Conservation (phyloP, 92 coral and sea anemone genomes). For the Heliopora coerulea region DNA sequence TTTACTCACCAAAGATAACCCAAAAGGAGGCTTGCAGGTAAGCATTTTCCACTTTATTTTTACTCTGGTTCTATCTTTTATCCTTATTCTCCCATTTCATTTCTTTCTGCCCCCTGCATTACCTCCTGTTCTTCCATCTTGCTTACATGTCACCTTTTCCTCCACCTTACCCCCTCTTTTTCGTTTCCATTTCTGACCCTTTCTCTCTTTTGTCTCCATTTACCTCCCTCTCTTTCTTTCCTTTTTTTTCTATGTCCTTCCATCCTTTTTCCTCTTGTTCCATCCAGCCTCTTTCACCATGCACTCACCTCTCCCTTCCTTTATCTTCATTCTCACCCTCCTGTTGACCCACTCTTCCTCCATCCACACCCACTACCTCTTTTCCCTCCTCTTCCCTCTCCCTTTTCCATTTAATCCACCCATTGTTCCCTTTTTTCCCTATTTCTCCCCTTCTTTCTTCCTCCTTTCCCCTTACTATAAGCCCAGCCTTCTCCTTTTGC, state of each 20-base stretch:
- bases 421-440: neutral
- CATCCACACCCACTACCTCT: too few relatives aligned
- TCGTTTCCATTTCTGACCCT: neutral
- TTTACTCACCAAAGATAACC: slow-evolving; percentile 84
- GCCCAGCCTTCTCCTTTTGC: neutral
- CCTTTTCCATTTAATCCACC: neutral
- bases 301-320: too few relatives aligned
- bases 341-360: too few relatives aligned
- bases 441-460: neutral
- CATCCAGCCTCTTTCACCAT: too few relatives aligned
- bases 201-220: neutral
- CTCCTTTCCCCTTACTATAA: too few relatives aligned
- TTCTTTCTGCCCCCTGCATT: neutral
- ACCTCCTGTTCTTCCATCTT: neutral
- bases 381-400: neutral
- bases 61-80: neutral
- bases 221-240: neutral
- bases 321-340: too few relatives aligned
- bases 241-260: neutral
- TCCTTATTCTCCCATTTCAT: neutral
- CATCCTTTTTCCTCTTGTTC: neutral
- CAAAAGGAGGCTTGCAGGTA: slow-evolving; percentile 97
- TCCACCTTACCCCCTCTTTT: slow-evolving; percentile 1
- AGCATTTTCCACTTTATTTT: neutral
- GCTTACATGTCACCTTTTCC: neutral